A percentile compares a stretch with the other conserved stretches of the same genome.
phyloP scores from a whole-genome alignment of 2,113 vertebrate species.

The Lagenorhynchus albirostris region DNA sequence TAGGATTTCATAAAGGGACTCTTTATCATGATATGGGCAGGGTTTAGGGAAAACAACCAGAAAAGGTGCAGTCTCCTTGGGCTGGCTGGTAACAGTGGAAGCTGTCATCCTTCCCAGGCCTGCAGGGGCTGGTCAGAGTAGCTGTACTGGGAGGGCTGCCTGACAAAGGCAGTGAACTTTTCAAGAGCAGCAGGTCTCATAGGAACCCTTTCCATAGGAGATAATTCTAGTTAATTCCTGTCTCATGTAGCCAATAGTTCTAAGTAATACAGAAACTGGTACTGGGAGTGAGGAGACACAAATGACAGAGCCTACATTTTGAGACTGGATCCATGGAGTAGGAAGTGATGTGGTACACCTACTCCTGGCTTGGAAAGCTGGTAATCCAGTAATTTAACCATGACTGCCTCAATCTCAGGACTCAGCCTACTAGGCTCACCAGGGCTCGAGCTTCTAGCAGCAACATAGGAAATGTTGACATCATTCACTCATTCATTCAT shows the following conservation, averaged over 20 bases:
- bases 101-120: neutral
- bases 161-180: neutral
- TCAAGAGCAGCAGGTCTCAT: neutral
- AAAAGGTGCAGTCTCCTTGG: neutral
- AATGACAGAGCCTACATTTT: neutral
- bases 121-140: neutral
- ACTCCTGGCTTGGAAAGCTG: neutral
- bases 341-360: neutral
- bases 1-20: neutral
- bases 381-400: neutral
- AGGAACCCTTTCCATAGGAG: neutral
- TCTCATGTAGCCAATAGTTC: no score
- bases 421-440: neutral
- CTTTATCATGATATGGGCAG: no score
- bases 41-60: neutral
- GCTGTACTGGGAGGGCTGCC: neutral
- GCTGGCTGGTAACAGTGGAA: neutral
- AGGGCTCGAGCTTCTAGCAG: neutral
- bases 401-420: neutral
- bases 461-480: neutral
- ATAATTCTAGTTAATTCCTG: neutral
- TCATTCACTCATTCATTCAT: neutral
- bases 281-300: no score
- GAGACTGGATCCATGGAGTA: neutral
- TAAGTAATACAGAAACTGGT: neutral